Percentiles rank a stretch among this genome's conserved stretches.
Conservation (phyloP, 1,140 invertebrate genomes). For the Cyphomyrmex costatus region DNA sequence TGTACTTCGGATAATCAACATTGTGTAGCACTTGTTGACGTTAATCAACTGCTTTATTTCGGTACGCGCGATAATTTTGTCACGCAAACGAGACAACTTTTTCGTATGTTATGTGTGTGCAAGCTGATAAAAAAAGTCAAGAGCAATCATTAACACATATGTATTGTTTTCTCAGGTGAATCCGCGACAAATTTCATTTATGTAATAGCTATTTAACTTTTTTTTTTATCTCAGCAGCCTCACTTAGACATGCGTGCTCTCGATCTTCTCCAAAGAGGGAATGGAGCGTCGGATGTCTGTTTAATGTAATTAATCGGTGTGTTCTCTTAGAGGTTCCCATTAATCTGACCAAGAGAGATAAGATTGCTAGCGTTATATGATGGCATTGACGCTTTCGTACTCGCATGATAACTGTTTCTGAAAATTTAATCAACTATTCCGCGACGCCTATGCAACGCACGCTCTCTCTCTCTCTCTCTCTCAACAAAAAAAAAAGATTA, state of each 20-base stretch:
- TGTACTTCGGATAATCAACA: conserved; percentile 33
- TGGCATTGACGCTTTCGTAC: conserved; percentile 30
- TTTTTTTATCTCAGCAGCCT: not conserved
- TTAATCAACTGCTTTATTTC: conserved; percentile 43
- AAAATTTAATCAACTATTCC: conserved; percentile 45
- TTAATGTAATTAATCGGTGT: conserved; percentile 53
- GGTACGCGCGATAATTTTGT: conserved; percentile 60
- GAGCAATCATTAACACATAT: conserved; percentile 26
- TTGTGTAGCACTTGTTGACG: conserved; percentile 6
- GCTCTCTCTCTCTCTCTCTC: not conserved
- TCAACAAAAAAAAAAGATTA: not conserved
- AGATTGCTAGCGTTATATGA: conserved; percentile 57
- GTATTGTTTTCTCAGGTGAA: conserved; percentile 62
- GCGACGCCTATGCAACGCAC: conserved; percentile 17
- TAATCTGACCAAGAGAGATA: conserved; percentile 51
- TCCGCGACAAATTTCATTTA: not conserved
- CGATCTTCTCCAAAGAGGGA: not conserved
- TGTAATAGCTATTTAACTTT: not conserved
- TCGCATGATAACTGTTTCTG: conserved; percentile 20
- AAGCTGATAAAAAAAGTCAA: conserved; percentile 54
- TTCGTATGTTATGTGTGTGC: conserved; percentile 6
- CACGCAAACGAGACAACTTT: conserved; percentile 5
- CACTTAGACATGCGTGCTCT: not conserved
- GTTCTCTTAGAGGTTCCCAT: conserved; percentile 46
- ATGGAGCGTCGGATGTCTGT: not conserved